Conservation (phyloP, 2,113 vertebrate genomes). For the Falcunculus frontatus region DNA sequence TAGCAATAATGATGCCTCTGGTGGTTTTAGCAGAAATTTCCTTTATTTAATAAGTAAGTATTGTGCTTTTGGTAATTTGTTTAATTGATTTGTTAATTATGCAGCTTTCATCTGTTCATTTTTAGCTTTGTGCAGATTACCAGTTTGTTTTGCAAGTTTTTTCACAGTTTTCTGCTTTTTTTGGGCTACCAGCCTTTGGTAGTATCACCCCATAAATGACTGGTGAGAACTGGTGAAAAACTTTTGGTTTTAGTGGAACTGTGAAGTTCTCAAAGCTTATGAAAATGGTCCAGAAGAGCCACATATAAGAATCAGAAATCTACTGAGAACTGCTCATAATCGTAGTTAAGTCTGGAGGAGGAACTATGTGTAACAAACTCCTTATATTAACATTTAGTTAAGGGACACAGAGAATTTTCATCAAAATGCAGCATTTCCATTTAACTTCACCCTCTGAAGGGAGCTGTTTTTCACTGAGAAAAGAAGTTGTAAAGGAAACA, state of each 20-base stretch:
- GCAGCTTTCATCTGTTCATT: not conserved
- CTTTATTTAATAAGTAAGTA: not conserved
- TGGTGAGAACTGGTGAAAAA: not conserved
- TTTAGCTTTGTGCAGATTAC: not conserved
- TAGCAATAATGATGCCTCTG: not conserved
- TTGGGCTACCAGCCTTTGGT: not conserved
- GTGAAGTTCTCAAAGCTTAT: not conserved
- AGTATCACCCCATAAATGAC: not conserved
- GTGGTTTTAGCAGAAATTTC: not conserved
- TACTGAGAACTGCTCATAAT: not conserved
- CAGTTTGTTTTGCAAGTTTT: not conserved
- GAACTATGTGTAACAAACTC: not conserved
- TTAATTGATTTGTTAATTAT: not conserved
- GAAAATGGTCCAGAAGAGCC: not conserved
- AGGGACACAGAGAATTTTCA: not conserved
- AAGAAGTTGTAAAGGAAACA: not conserved
- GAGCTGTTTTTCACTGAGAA: not conserved
- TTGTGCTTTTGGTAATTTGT: not conserved
- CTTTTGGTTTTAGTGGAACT: not conserved
- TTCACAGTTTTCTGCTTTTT: rapidly evolving
- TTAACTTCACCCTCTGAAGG: not conserved
- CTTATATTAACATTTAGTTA: not conserved
- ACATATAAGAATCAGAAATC: not conserved
- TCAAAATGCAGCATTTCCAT: not conserved
- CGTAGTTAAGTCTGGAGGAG: not conserved